Conservation (phyloP, 2,888 invertebrate species). For the Craniophora ligustri region DNA sequence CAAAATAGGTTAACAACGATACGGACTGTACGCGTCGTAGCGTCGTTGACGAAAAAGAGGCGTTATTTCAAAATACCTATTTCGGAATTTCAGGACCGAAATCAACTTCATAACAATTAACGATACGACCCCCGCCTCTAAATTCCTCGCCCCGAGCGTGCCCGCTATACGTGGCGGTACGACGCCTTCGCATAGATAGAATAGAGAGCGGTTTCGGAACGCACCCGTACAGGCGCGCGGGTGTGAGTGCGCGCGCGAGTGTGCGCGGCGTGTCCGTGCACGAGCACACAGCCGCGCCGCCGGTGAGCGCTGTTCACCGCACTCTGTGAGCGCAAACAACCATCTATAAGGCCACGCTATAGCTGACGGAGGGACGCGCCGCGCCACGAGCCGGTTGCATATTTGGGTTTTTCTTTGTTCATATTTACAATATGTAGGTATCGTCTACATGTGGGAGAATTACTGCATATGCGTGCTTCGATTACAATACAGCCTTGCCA, state of each 20-base stretch:
- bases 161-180: constrained; percentile 87
- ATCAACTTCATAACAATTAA: constrained; percentile 89
- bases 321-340: constrained; percentile 89
- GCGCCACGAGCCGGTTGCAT: constrained; percentile 77
- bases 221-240: constrained; percentile 78
- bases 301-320: constrained; percentile 89
- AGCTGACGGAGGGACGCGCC: constrained; percentile 85
- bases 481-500: neutral
- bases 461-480: neutral
- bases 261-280: constrained; percentile 67
- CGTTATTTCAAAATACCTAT: constrained; percentile 87
- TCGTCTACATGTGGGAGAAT: constrained; percentile 26
- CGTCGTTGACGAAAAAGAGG: constrained; percentile 79
- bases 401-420: constrained; percentile 65
- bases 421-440: constrained; percentile 41
- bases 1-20: constrained; percentile 49
- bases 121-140: constrained; percentile 89
- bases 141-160: constrained; percentile 89
- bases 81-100: constrained; percentile 88
- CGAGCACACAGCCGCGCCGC: constrained; percentile 79
- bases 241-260: constrained; percentile 67
- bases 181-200: constrained; percentile 89
- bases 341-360: constrained; percentile 89
- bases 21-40: constrained; percentile 34
- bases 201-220: constrained; percentile 89